phyloP scores from a whole-genome alignment of 2,797 vertebrate genomes.

The Sitta carolinensis region DNA sequence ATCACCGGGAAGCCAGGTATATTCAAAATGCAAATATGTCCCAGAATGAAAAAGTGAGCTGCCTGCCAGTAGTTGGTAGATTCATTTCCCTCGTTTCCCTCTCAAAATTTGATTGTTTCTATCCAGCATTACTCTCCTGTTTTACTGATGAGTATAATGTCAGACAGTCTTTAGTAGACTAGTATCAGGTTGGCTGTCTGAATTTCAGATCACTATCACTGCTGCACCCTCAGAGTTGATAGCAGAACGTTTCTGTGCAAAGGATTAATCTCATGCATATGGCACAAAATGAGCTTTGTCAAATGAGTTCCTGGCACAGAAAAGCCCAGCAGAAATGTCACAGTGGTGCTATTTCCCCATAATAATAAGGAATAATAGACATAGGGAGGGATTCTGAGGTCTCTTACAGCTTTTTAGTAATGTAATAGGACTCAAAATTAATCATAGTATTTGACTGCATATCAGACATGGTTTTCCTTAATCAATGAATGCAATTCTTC shows the following conservation, averaged over 20 bases:
- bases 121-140: neutral
- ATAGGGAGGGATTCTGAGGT: neutral
- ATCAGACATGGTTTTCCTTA: neutral
- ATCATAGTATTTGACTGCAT: neutral
- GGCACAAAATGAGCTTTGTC: neutral
- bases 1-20: constrained; percentile 23
- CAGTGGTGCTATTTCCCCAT: neutral
- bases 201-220: neutral
- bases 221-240: neutral
- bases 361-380: neutral
- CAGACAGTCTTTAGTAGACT: constrained; percentile 1
- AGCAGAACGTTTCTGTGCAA: neutral
- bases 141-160: constrained; percentile 14
- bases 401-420: neutral
- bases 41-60: constrained; percentile 21
- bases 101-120: constrained; percentile 39
- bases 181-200: neutral
- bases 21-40: constrained; percentile 38
- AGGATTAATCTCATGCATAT: neutral
- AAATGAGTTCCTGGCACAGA: neutral
- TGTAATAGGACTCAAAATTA: neutral
- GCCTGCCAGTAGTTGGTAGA: neutral
- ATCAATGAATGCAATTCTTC: neutral
- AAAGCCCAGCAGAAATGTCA: neutral
- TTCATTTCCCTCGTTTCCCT: neutral